Base-by-base conservation (phyloP, 2,888 invertebrate genomes). In the Andrena bucephala region DNA sequence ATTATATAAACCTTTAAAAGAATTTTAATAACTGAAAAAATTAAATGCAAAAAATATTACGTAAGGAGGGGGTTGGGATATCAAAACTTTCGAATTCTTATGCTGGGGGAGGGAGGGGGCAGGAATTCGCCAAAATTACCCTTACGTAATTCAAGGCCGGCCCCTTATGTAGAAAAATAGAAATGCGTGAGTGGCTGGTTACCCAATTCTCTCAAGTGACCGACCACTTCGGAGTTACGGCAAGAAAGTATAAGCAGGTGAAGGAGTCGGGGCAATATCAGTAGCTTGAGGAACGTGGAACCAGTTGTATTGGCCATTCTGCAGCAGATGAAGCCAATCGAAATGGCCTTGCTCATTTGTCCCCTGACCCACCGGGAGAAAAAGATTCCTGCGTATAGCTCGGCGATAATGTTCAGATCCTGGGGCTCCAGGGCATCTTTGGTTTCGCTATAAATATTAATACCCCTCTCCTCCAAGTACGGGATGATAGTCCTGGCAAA, bases 311-410 rank as follows among this genome's bases (percentile, higher is more conserved):
- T 89, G 3, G 94, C 91, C 42, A 95, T 92, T 85, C 93, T 90
- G 68, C 92, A 84, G 16, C 93, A 90, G 3, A 94, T 88, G 73
- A 94, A 94, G 0, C 94, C 95, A n/a, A 95, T 93, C 24, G 91
- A 91, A 20, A 92, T 91, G 1, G 94, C 93, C 74, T 92, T 91
- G 3, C 90, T 89, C 1, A 93, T 88, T 80, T 94, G 90, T 13
- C 94, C 94, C 66, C 94, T 91, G 16, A 93, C 66, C 89, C 92
- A 95, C 87, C 94, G 94, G 1, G 94, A 93, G 48, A 92, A 91
- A 86, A 95, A 95, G 80, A 95, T 94, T 2, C 93, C 92, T 6
- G 90, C 90, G 80, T 95, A 95, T 72, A 95, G 87, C 77, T 92
- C 90, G 2, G 94, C 92, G 1, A 95, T 92, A 1, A 94, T 94